These are phyloP conservation scores for Sebastolobus alascanus DNA, from an alignment of 2,797 vertebrate species.

Conservation along the genomic window DNA sequence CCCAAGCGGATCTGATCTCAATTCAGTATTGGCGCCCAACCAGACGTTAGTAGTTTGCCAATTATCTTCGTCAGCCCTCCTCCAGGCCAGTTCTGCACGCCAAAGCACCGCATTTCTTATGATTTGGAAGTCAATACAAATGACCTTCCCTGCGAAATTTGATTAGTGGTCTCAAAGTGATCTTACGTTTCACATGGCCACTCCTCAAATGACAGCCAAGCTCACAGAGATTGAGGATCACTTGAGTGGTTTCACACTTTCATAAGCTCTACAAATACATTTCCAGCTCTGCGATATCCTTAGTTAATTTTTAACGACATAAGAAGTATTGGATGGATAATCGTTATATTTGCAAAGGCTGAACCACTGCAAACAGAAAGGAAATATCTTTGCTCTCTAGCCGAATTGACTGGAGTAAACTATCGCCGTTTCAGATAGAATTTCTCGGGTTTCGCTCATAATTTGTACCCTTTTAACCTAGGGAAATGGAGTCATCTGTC, in stretches of 20 bases:
- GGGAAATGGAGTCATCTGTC: conserved; percentile 71
- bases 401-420: conserved; percentile 32
- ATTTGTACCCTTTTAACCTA: conserved; percentile 72
- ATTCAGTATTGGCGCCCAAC: conserved; percentile 66
- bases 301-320: conserved; percentile 49
- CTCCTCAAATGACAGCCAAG: conserved; percentile 32
- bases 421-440: conserved; percentile 30
- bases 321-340: conserved; percentile 39
- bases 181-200: conserved; percentile 48
- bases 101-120: conserved; percentile 59
- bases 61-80: conserved; percentile 50
- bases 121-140: conserved; percentile 75
- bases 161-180: conserved; percentile 77
- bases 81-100: conserved; percentile 38
- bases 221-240: conserved; percentile 23
- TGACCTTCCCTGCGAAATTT: conserved; percentile 82
- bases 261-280: conserved; percentile 21
- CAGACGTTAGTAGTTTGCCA: conserved; percentile 62
- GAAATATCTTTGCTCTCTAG: conserved; percentile 25
- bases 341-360: conserved; percentile 12
- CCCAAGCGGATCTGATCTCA: conserved; percentile 72
- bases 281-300: conserved; percentile 36
- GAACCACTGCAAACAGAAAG: conserved; percentile 30
- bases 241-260: conserved; percentile 31
- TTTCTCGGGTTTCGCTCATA: conserved; percentile 60